Base-by-base conservation (phyloP, 2,797 vertebrate genomes). In the Erethizon dorsatum region DNA sequence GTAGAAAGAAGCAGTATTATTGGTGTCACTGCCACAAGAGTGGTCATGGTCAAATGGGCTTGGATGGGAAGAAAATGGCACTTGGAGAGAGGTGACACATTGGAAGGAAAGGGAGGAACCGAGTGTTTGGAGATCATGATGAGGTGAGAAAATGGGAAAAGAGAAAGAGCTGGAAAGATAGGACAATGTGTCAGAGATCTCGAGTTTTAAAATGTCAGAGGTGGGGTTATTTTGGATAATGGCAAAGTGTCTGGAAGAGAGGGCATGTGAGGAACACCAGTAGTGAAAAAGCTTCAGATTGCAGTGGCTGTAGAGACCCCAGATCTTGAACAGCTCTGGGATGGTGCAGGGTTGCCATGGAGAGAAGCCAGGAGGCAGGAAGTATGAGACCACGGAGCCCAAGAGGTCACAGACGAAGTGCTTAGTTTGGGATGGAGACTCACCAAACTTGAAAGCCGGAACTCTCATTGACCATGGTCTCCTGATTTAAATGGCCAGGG, bases 101-200 rank as follows among this genome's bases (percentile, higher is more conserved):
- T 65, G 56, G 24, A 80, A 84, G 84, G 11, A 75, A 77, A 77
- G 63, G 65, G 65, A 95, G 71, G 87, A 0, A 28, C 41, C 50
- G 52, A 0, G 24, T 24, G n/a, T 61, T 47, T 91, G 73, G 71
- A 84, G 18, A 31, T 17, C 24, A n/a, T 77, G 88, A 96, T 22
- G 84, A 96, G 56, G 52, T 90, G 97, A 94, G 90, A 97, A 61
- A 88, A 14, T 41, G 73, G 95, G 82, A 89, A 65, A 26, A 63
- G 59, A 45, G 79, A 63, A 61, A 22, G 41, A 45, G 10, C 87
- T 83, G 82, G 89, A 83, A 65, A 91, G 91, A 86, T 56, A 75
- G 77, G 67, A 37, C 12, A 2, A 2, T 10, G 61, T n/a, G 93
- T 88, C 78, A 88, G 93, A 67, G 78, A 84, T 1, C 67, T 54